Conservation (phyloP, 2,113 vertebrate genomes). For the Lucifuga dentata region DNA sequence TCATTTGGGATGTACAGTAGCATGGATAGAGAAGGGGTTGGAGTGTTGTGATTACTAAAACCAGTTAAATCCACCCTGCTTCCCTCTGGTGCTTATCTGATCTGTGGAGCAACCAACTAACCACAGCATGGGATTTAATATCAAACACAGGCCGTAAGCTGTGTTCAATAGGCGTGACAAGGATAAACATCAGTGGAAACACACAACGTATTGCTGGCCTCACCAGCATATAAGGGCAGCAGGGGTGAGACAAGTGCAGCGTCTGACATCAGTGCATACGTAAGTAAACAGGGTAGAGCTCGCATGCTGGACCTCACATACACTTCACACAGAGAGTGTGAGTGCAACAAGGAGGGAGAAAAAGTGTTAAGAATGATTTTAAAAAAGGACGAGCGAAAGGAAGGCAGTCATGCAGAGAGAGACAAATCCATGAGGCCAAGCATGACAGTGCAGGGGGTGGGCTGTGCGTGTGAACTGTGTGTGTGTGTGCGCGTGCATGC, state of each 20-base stretch:
- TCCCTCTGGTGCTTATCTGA: constrained; percentile 75
- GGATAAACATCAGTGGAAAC: constrained; percentile 67
- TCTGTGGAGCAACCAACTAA: constrained; percentile 59
- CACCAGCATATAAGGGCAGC: constrained; percentile 29
- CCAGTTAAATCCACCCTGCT: constrained; percentile 69
- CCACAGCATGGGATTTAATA: constrained; percentile 68
- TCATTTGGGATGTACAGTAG: constrained; percentile 48
- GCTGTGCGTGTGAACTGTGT: constrained; percentile 46
- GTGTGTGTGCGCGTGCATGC: constrained; percentile 27
- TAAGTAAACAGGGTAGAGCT: constrained; percentile 49
- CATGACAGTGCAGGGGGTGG: constrained; percentile 30
- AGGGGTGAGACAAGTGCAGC: constrained; percentile 18
- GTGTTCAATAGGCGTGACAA: constrained; percentile 63
- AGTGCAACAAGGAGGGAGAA: constrained; percentile 28
- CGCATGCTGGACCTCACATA: constrained; percentile 27
- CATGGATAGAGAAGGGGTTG: constrained; percentile 17
- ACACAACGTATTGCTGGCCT: constrained; percentile 21
- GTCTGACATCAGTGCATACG: constrained; percentile 51
- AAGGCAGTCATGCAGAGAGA: constrained; percentile 56
- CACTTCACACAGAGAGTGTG: constrained; percentile 44
- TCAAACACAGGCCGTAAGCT: constrained; percentile 65
- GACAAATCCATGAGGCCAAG: constrained; percentile 41
- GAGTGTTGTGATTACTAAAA: constrained; percentile 70
- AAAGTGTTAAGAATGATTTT: constrained; percentile 20
- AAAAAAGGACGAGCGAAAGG: constrained; percentile 37